phyloP scores from a whole-genome alignment of 1,140 invertebrate genomes.

The Chymomyza costata region DNA sequence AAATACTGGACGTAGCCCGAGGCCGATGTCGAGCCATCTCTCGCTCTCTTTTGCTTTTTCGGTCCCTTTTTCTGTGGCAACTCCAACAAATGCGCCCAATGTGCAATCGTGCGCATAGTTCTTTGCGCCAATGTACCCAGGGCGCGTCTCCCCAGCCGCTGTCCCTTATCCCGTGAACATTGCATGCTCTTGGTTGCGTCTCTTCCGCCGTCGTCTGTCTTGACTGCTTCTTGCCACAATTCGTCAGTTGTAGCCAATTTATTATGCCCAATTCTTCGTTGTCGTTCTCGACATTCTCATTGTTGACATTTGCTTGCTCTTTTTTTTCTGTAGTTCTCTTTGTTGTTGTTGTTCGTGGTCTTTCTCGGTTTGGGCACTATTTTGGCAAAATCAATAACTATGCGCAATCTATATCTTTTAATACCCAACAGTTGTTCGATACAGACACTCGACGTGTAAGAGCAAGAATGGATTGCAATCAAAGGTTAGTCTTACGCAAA shows the following conservation, averaged over 20 bases:
- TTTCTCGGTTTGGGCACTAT: slow-evolving; percentile 5
- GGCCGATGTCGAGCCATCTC: slow-evolving; percentile 4
- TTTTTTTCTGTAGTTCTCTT: slow-evolving; percentile 15
- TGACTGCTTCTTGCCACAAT: slow-evolving; percentile 43
- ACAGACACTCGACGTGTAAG: too few relatives aligned
- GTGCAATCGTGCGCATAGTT: slow-evolving; percentile 59
- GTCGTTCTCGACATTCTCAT: slow-evolving; percentile 34
- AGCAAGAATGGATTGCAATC: too few relatives aligned
- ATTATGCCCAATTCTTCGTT: slow-evolving; percentile 55
- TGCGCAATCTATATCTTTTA: too few relatives aligned
- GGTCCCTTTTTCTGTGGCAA: not conserved
- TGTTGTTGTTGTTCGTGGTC: not conserved
- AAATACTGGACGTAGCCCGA: slow-evolving; percentile 61
- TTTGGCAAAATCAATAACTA: slow-evolving; percentile 2
- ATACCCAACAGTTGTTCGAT: too few relatives aligned
- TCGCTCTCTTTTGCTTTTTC: not conserved
- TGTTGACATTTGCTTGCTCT: slow-evolving; percentile 27
- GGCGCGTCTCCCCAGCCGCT: slow-evolving; percentile 1
- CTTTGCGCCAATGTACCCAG: slow-evolving; percentile 2
- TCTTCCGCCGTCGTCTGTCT: slow-evolving; percentile 1
- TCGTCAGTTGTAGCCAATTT: slow-evolving; percentile 68
- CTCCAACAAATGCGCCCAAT: slow-evolving; percentile 37
- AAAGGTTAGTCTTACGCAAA: too few relatives aligned
- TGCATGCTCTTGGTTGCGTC: too few relatives aligned
- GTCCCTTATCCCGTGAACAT: not conserved